Conservation (phyloP, 2,113 vertebrate species). For the Himantopus leucocephalus region DNA sequence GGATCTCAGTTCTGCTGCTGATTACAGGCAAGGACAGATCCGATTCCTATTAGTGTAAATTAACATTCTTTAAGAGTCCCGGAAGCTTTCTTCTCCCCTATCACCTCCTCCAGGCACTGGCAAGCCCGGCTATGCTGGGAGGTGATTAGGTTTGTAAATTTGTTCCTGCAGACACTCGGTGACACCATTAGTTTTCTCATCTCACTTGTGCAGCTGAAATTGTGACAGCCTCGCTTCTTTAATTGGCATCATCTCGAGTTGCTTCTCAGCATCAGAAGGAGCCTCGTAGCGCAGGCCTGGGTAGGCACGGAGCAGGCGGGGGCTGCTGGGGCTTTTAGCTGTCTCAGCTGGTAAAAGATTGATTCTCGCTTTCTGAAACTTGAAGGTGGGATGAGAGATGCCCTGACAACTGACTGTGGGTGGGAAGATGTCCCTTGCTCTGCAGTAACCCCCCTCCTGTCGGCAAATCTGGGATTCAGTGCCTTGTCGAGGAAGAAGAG, state of each 20-base stretch:
- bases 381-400: background rate
- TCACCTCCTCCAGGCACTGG: slow-evolving; percentile 7
- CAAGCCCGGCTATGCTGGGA: slow-evolving; percentile 16
- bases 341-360: background rate
- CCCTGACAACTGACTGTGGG: background rate
- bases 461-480: background rate
- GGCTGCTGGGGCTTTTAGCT: background rate
- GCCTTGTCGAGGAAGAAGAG: background rate
- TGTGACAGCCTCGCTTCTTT: background rate
- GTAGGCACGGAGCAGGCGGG: background rate
- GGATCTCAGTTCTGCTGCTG: slow-evolving; percentile 6
- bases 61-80: slow-evolving; percentile 31
- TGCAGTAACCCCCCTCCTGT: background rate
- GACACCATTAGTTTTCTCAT: slow-evolving; percentile 33
- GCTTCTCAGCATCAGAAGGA: background rate
- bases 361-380: background rate
- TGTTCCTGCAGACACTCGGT: background rate
- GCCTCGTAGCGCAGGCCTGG: background rate
- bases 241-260: background rate
- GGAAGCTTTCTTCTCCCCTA: slow-evolving; percentile 22
- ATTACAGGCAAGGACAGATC: slow-evolving; percentile 14
- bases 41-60: background rate
- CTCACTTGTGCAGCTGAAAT: background rate
- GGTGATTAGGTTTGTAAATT: slow-evolving; percentile 62
- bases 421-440: background rate